phyloP scores from a whole-genome alignment of 2,888 invertebrate genomes.

The Epinotia bilunana region DNA sequence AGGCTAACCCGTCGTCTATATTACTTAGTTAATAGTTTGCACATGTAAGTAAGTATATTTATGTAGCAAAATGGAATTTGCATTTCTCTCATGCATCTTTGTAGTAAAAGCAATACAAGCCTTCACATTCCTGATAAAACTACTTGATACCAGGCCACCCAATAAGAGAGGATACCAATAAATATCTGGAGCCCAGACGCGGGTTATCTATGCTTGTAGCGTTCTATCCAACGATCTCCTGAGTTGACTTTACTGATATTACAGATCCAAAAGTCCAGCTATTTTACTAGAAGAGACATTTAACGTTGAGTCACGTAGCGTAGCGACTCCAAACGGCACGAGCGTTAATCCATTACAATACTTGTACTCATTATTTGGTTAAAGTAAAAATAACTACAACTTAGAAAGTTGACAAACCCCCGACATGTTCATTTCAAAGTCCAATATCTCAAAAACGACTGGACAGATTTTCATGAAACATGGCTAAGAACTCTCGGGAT shows the following conservation, averaged over 20 bases:
- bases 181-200: conserved; percentile 56
- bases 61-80: conserved; percentile 33
- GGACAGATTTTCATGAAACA: too few species aligned
- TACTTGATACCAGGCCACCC: conserved; percentile 61
- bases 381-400: too few species aligned
- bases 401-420: too few species aligned
- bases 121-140: conserved; percentile 53
- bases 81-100: conserved; percentile 39
- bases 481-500: too few species aligned
- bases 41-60: conserved; percentile 6
- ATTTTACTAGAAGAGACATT: conserved; percentile 7
- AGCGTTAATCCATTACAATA: background rate
- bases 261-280: conserved; percentile 41
- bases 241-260: conserved; percentile 56
- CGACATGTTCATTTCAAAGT: too few species aligned
- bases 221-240: conserved; percentile 60
- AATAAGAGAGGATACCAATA: conserved; percentile 61
- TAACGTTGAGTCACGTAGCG: background rate
- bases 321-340: background rate
- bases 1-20: background rate
- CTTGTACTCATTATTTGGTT: too few species aligned
- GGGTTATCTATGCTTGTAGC: conserved; percentile 62
- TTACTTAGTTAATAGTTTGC: background rate
- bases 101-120: conserved; percentile 47
- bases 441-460: too few species aligned